Conservation (phyloP, 2,888 invertebrate species). For the Synergus laeviventris region DNA sequence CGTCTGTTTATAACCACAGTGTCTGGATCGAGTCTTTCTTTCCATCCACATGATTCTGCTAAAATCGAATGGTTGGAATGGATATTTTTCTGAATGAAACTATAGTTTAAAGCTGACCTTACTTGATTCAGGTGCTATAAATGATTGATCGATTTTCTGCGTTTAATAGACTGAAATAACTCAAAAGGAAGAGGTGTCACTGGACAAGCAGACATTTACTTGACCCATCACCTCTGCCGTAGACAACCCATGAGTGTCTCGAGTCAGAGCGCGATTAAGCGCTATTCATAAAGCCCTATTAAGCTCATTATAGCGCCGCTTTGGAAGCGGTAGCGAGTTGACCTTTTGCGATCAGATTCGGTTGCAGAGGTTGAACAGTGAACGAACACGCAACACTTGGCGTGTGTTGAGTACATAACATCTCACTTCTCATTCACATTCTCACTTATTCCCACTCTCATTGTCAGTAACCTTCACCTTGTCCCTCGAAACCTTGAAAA, state of each 20-base stretch:
- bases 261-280: conserved; percentile 47
- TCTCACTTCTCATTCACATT: conserved; percentile 19
- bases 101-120: too few relatives aligned
- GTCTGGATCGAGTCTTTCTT: too few relatives aligned
- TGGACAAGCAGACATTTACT: conserved; percentile 18
- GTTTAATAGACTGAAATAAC: conserved; percentile 21
- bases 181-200: conserved; percentile 10
- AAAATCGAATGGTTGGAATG: too few relatives aligned
- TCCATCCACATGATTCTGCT: too few relatives aligned
- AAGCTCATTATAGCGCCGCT: conserved; percentile 52
- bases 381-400: conserved; percentile 14
- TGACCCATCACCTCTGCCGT: conserved; percentile 19
- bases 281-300: conserved; percentile 53
- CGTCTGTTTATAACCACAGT: too few relatives aligned
- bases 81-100: too few relatives aligned
- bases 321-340: conserved; percentile 36
- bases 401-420: conserved; percentile 11
- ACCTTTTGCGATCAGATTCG: conserved; percentile 53
- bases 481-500: not conserved
- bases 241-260: conserved; percentile 36
- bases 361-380: conserved; percentile 9
- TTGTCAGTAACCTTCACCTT: conserved; percentile 49
- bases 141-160: not conserved
- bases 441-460: conserved; percentile 3
- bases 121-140: not conserved